Conservation (phyloP, 2,888 invertebrate genomes). For the Chrysotoxum bicinctum region DNA sequence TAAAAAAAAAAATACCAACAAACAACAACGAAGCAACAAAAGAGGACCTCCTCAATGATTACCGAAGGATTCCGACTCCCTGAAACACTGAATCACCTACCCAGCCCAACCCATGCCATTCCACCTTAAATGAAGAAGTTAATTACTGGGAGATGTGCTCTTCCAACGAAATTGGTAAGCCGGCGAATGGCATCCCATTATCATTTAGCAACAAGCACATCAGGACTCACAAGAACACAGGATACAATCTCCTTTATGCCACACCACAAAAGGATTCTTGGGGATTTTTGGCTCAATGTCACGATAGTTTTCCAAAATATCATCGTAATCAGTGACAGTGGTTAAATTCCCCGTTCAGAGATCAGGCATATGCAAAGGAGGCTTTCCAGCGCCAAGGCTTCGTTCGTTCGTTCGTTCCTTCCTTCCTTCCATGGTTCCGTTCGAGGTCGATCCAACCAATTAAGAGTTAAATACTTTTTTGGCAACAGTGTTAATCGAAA, state of each 20-base stretch:
- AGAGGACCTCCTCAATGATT: slow-evolving; percentile 56
- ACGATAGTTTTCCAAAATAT: slow-evolving; percentile 60
- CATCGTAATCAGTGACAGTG: slow-evolving; percentile 67
- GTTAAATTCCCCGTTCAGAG: slow-evolving; percentile 52
- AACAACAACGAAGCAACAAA: slow-evolving; percentile 1
- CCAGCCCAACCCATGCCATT: slow-evolving; percentile 5
- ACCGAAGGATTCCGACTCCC: slow-evolving; percentile 6
- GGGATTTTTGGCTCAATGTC: slow-evolving; percentile 69
- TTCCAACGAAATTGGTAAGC: slow-evolving; percentile 57
- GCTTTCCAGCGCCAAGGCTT: slow-evolving; percentile 28
- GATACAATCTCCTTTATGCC: slow-evolving; percentile 19
- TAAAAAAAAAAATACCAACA: not conserved
- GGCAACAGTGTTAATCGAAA: slow-evolving; percentile 67
- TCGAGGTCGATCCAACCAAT: slow-evolving; percentile 43
- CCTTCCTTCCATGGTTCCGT: not conserved
- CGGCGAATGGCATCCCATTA: slow-evolving; percentile 67
- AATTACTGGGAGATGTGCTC: slow-evolving; percentile 63
- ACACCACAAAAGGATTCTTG: slow-evolving; percentile 28
- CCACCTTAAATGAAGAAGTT: slow-evolving; percentile 42
- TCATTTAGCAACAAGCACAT: slow-evolving; percentile 65
- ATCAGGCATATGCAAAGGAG: slow-evolving; percentile 54
- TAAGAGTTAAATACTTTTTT: slow-evolving; percentile 63
- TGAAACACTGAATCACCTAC: not conserved
- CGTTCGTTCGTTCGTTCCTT: not conserved
- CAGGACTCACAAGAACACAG: slow-evolving; percentile 11